A percentile compares a stretch with the other conserved stretches of the same genome.
Evolutionary conservation across 2,113 vertebrate genomes (phyloP).

Genomic region (Tachuris rubrigastra): DNA sequence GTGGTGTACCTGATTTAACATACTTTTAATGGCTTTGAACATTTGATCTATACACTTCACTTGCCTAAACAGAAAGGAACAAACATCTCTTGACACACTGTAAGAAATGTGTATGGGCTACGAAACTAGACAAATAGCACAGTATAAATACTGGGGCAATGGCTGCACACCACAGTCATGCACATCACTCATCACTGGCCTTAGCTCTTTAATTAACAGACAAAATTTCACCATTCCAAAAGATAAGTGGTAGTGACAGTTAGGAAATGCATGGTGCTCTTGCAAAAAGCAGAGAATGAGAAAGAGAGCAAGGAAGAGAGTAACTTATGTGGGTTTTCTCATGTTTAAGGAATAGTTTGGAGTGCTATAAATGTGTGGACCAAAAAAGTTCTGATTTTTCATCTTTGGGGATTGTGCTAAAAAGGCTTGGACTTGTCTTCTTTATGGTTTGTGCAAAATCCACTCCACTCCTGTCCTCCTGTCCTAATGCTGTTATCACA

Average conservation of each 20-base stretch:
- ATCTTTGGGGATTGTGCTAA: neutral
- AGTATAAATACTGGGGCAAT: neutral
- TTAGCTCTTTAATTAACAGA: neutral
- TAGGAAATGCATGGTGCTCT: neutral
- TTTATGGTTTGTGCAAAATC: neutral
- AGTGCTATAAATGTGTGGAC: neutral
- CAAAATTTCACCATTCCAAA: neutral
- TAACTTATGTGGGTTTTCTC: neutral
- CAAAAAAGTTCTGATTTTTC: neutral
- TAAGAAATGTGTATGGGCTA: neutral
- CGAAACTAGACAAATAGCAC: neutral
- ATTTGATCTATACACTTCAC: constrained; percentile 59
- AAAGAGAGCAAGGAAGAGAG: neutral
- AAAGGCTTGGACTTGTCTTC: neutral
- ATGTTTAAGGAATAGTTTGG: neutral
- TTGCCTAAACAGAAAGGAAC: constrained; percentile 49
- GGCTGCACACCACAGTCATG: neutral
- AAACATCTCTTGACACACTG: neutral
- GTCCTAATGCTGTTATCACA: neutral
- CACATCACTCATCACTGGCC: neutral
- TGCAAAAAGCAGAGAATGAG: neutral
- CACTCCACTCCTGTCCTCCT: neutral
- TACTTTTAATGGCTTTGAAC: constrained; percentile 52
- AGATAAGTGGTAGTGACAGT: neutral
- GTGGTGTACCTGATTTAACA: constrained; percentile 50